Conservation (phyloP, 2,113 vertebrate species). For the Aleadryas rufinucha region DNA sequence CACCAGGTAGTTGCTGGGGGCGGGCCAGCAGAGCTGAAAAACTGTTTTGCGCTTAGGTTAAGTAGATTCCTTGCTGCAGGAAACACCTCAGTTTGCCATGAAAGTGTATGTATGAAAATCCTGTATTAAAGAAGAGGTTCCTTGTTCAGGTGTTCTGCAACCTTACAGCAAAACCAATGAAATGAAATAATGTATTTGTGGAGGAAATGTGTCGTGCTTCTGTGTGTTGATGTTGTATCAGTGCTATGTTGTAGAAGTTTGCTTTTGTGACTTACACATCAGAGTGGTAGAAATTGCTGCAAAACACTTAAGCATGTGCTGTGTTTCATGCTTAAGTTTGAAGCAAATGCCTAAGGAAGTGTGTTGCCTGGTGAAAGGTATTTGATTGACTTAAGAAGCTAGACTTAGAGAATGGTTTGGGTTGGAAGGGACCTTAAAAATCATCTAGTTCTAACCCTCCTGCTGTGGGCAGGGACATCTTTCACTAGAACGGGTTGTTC, state of each 20-base stretch:
- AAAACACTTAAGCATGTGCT: neutral
- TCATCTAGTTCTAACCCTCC: neutral
- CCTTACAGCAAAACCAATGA: neutral
- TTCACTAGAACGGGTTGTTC: neutral
- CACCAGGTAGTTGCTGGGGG: neutral
- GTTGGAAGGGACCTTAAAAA: neutral
- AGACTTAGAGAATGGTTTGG: neutral
- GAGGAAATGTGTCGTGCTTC: neutral
- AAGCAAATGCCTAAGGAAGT: neutral
- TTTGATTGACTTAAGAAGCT: neutral
- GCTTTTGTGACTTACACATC: neutral
- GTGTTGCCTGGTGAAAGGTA: neutral
- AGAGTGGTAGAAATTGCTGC: neutral
- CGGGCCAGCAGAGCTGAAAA: neutral
- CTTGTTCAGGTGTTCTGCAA: neutral
- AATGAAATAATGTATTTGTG: neutral
- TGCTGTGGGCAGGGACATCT: neutral
- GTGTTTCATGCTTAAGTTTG: neutral
- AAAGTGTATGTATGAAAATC: neutral
- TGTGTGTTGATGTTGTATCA: neutral
- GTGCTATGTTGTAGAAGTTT: neutral
- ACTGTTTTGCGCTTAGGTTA: neutral
- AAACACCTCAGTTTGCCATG: neutral
- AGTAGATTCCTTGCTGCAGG: neutral
- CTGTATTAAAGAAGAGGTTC: neutral